Conservation (phyloP, 2,113 vertebrate genomes). For the Solea solea region DNA sequence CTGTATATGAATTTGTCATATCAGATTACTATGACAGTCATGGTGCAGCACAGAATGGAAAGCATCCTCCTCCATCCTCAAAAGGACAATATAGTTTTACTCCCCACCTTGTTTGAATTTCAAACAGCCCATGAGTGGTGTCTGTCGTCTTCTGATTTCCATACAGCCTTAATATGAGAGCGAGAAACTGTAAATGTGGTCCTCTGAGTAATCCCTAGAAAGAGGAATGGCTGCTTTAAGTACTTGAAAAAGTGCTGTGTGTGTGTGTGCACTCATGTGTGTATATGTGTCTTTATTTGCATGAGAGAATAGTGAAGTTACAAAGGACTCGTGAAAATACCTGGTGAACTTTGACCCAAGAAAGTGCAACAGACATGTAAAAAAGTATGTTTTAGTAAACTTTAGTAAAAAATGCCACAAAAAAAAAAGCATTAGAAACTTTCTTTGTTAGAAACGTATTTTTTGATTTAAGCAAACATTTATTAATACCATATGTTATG, state of each 20-base stretch:
- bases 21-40: conserved; percentile 99
- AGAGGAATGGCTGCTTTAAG: conserved; percentile 86
- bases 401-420: no score
- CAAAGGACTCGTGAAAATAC: no score
- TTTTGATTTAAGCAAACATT: no score
- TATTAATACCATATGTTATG: no score
- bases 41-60: conserved; percentile 93
- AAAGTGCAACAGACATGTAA: no score
- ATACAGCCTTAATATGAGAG: conserved; percentile 94
- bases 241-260: conserved; percentile 90
- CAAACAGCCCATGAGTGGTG: conserved; percentile 93
- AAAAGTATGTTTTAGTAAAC: no score
- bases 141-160: conserved; percentile 97
- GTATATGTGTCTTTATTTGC: no score
- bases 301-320: no score
- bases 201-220: conserved; percentile 96
- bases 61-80: conserved; percentile 90
- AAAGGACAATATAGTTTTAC: conserved; percentile 96
- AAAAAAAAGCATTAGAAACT: no score
- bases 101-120: conserved; percentile 92
- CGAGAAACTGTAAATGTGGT: conserved; percentile 95
- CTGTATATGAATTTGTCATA: conserved; percentile 99
- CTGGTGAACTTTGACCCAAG: no score
- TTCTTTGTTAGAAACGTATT: no score
- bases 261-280: conserved; percentile 54